These are phyloP conservation scores for Kuschelorhynchus macadamiae DNA, from an alignment of 2,888 invertebrate species.

Conservation along the genomic window DNA sequence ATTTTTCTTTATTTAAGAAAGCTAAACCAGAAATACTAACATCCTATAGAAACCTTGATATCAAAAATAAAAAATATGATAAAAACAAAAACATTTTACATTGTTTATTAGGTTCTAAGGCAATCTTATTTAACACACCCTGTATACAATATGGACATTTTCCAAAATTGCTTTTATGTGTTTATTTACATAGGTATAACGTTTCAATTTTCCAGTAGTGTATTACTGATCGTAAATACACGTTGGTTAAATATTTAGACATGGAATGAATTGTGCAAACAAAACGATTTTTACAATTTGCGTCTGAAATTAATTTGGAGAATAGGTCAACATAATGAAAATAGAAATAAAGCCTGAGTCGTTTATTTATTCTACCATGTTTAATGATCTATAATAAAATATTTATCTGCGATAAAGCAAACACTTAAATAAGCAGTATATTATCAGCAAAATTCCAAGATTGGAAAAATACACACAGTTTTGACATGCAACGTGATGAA, in stretches of 20 bases:
- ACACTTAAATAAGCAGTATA: constrained; percentile 38
- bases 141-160: no score
- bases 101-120: no score
- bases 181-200: no score
- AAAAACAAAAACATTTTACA: no score
- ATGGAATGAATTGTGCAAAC: constrained; percentile 30
- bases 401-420: constrained; percentile 32
- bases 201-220: no score
- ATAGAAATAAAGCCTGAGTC: constrained; percentile 18
- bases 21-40: no score
- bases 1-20: no score
- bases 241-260: constrained; percentile 24
- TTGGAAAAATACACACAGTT: constrained; percentile 35
- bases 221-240: no score
- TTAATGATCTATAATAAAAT: constrained; percentile 41
- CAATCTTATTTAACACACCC: no score
- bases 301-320: constrained; percentile 28
- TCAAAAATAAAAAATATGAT: no score
- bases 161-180: no score
- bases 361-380: constrained; percentile 38
- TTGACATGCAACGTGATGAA: constrained; percentile 16
- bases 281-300: constrained; percentile 32
- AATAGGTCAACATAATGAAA: constrained; percentile 28
- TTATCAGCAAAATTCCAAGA: constrained; percentile 38
- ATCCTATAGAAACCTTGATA: no score